phyloP scores from a whole-genome alignment of 2,113 vertebrate species.

The Lepisosteus oculatus region DNA sequence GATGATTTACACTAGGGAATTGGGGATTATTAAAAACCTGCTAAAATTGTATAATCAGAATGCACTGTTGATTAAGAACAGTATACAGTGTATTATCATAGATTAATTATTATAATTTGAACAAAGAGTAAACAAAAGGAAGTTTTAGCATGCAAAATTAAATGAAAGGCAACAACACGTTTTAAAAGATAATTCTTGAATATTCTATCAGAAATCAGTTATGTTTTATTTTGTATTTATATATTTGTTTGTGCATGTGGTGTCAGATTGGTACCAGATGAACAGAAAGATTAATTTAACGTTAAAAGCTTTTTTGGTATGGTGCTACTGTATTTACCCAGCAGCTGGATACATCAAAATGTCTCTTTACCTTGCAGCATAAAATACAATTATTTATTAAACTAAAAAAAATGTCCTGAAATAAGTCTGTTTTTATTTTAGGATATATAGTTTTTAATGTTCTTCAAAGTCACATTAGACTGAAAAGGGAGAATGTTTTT shows the following conservation, averaged over 20 bases:
- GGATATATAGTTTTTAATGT: no score
- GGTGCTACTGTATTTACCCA: conserved; percentile 2
- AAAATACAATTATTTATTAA: no score
- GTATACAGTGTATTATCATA: conserved; percentile 17
- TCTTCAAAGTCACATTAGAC: no score
- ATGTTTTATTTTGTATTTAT: neutral
- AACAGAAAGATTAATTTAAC: conserved; percentile 10
- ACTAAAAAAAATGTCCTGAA: no score
- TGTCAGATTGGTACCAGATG: neutral
- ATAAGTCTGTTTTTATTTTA: no score
- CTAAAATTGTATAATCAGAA: conserved; percentile 21
- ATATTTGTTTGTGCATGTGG: conserved; percentile 4
- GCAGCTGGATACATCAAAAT: neutral
- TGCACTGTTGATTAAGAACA: conserved; percentile 27
- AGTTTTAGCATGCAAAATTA: neutral
- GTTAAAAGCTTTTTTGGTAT: conserved; percentile 6
- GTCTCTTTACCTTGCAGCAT: neutral
- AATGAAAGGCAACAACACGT: neutral
- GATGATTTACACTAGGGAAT: conserved; percentile 25
- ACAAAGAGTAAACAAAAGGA: neutral
- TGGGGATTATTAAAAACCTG: conserved; percentile 26
- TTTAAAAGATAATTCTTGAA: neutral
- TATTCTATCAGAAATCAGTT: neutral
- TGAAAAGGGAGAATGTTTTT: no score
- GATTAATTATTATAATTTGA: conserved; percentile 28